A percentile compares a stretch with the other conserved stretches of the same genome.
Conservation (phyloP, 92 coral and sea anemone genomes). For the Montipora capitata region DNA sequence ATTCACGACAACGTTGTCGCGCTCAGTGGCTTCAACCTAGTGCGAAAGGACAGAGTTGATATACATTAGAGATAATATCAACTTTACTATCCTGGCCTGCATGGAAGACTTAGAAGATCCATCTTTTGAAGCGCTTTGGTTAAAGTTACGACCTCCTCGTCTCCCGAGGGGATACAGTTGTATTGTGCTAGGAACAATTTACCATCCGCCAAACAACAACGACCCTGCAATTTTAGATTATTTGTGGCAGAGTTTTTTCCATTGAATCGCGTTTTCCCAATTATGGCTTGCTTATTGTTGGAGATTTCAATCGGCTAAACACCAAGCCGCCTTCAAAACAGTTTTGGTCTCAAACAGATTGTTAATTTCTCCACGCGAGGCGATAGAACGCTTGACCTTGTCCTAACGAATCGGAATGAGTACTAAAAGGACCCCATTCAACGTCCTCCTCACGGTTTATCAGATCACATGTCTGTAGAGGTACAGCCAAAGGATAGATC, state of each 20-base stretch:
- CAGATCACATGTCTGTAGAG: conserved; percentile 66
- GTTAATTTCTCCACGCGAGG: conserved; percentile 67
- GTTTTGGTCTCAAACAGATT: conserved; percentile 69
- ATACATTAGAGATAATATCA: conserved; percentile 16
- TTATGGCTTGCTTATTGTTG: conserved; percentile 55
- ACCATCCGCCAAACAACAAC: conserved; percentile 69
- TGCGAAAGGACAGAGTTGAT: conserved; percentile 45
- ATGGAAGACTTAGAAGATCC: conserved; percentile 4
- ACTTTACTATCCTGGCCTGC: conserved; percentile 14
- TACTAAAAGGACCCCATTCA: conserved; percentile 54
- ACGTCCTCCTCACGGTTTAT: conserved; percentile 72
- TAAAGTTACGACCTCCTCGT: conserved; percentile 46
- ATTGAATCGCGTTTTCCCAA: conserved; percentile 68
- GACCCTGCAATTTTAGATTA: conserved; percentile 55
- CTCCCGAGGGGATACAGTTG: conserved; percentile 69
- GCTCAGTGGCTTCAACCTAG: conserved; percentile 20
- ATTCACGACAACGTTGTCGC: background rate
- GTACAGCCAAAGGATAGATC: conserved; percentile 47
- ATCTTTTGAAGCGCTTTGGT: conserved; percentile 48
- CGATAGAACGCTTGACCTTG: conserved; percentile 30
- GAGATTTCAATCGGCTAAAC: conserved; percentile 71
- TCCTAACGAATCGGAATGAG: conserved; percentile 58
- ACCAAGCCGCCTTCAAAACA: conserved; percentile 57
- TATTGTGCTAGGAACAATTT: conserved; percentile 56
- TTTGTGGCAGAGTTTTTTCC: conserved; percentile 50